Percentiles rank a stretch among this genome's conserved stretches.
Evolutionary conservation across 2,888 invertebrate genomes (phyloP).

Genomic region (Agrochola lychnidis): DNA sequence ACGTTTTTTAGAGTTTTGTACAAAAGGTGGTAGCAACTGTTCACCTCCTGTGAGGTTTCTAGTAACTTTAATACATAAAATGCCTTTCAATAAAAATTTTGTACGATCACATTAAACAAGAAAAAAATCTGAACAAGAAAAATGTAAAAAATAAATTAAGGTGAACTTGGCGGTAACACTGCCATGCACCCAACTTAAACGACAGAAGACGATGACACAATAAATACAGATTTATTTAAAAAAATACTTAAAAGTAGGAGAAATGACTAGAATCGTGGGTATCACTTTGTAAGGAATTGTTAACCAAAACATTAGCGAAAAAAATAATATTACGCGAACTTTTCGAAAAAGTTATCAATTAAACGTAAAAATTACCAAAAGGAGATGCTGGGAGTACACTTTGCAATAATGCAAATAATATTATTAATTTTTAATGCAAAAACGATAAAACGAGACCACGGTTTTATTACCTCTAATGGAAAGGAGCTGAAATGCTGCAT

Average conservation of each 20-base stretch:
- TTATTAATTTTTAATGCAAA: constrained; percentile 15
- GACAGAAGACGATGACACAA: constrained; percentile 9
- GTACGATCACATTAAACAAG: neutral
- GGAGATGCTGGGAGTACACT: constrained; percentile 21
- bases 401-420: neutral
- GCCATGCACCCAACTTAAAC: constrained; percentile 19
- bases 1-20: constrained; percentile 44
- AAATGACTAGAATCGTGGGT: constrained; percentile 71
- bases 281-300: constrained; percentile 51
- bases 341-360: neutral
- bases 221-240: constrained; percentile 31
- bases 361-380: constrained; percentile 9
- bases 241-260: constrained; percentile 47
- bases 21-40: constrained; percentile 19
- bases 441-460: neutral
- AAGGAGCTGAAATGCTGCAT: constrained; percentile 9
- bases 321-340: constrained; percentile 27
- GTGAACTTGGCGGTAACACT: constrained; percentile 10
- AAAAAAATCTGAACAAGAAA: neutral
- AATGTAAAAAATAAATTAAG: constrained; percentile 6
- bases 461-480: constrained; percentile 8
- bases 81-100: constrained; percentile 28
- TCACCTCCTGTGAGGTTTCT: neutral
- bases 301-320: constrained; percentile 22
- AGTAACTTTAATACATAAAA: constrained; percentile 21